These are phyloP conservation scores for Drosophila mulleri DNA, from an alignment of 2,888 invertebrate species.

Conservation along the genomic window DNA sequence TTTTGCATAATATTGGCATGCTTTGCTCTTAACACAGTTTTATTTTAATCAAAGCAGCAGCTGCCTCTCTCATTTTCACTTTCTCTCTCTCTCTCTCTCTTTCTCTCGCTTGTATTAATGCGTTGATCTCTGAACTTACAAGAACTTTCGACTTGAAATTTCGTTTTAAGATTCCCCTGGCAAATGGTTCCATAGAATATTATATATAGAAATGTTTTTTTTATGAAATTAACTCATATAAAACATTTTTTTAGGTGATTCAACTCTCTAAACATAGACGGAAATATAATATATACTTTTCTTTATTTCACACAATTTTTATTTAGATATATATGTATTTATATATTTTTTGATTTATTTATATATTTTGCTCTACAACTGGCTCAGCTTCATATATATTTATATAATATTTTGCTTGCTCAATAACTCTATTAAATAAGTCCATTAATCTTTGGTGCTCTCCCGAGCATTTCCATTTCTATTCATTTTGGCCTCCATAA, in stretches of 20 bases:
- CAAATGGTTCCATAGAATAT: not conserved
- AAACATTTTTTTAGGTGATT: not conserved
- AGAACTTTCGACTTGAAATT: not conserved
- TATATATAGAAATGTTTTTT: not conserved
- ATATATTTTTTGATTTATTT: not conserved
- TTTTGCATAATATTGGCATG: too few relatives aligned
- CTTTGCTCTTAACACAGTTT: too few relatives aligned
- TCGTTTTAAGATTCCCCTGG: not conserved
- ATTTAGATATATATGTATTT: too few relatives aligned
- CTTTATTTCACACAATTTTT: too few relatives aligned
- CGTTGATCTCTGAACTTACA: not conserved
- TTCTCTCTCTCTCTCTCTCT: too few relatives aligned
- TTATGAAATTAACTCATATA: not conserved
- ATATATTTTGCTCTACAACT: not conserved
- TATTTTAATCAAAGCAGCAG: too few relatives aligned
- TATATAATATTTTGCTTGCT: conserved; percentile 23
- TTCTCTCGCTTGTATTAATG: too few relatives aligned
- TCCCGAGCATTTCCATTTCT: conserved; percentile 49
- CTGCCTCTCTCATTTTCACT: too few relatives aligned
- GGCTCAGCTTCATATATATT: not conserved
- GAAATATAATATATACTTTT: not conserved
- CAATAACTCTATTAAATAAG: conserved; percentile 64
- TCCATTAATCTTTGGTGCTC: conserved; percentile 56
- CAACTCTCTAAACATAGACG: not conserved
- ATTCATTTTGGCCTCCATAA: conserved; percentile 48